Base-by-base conservation (phyloP, 2,797 vertebrate genomes). In the Leuciscus waleckii region DNA sequence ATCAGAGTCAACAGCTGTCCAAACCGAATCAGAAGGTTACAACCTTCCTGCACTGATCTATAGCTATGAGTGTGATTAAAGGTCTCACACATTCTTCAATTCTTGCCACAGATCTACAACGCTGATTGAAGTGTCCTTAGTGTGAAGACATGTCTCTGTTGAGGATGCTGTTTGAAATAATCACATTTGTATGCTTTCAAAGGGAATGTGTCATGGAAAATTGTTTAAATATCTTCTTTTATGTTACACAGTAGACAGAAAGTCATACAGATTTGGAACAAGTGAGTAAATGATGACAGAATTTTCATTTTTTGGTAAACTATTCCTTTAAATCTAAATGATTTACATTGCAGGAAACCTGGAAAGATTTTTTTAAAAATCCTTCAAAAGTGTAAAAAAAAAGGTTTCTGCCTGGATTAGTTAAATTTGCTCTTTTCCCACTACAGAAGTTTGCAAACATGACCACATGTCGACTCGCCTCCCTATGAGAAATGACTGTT, bases 1-100 rank as follows among this genome's bases (percentile, higher is more conserved):
- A 91, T 92, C 89, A 86, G 73, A 84, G 87, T 87, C 86, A 88
- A 86, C 84, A 84, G 80, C 76, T 77, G 74, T 77, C 58, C 56
- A 43, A 41, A 81, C 32, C 71, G 77, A 82, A 65, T 79, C 61
- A 83, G 85, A 89, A 77, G n/a, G 87, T 90, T 87, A 85, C 81
- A 85, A 82, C 84, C 70, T 81, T 81, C 85, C 73, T 86, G 71
- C 65, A 35, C 74, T 67, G 77, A 85, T 79, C 87, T 78, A 70
- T 74, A 81, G 82, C 75, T 82, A 49, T 77, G 74, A 76, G 79
- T 71, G 80, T 58, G 41, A 63, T 74, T 65, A 75, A 63, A 85
- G 35, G 46, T 51, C 69, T 80, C 70, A 73, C 56, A 54, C 56
- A 43, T 10, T 73, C 75, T 58, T 43, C 43, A 73, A 46, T 17